Evolutionary conservation across 2,888 invertebrate genomes (phyloP).

Genomic region (Drosophila ustulata): DNA sequence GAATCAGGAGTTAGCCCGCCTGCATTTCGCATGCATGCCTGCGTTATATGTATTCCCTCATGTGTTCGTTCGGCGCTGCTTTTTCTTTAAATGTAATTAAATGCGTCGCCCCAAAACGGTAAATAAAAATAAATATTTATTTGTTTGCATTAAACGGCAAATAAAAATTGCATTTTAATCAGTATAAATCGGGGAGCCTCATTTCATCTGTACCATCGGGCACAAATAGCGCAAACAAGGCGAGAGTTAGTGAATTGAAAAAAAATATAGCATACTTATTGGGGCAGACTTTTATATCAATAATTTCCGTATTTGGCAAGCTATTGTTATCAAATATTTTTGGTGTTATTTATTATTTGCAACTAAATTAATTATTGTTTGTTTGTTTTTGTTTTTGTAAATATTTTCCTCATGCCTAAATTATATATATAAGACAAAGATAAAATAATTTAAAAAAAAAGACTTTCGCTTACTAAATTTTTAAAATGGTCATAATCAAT

Average conservation of each 20-base stretch:
- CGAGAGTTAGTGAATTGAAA: not conserved
- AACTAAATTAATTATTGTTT: too few relatives aligned
- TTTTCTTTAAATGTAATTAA: slow-evolving; percentile 59
- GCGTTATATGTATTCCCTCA: slow-evolving; percentile 16
- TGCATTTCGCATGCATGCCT: slow-evolving; percentile 69
- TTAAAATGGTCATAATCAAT: too few relatives aligned
- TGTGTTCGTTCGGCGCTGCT: slow-evolving; percentile 6
- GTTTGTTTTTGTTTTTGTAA: too few relatives aligned
- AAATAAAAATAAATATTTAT: slow-evolving; percentile 34
- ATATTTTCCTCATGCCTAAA: too few relatives aligned
- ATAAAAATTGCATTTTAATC: slow-evolving; percentile 55
- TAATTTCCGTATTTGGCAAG: too few relatives aligned
- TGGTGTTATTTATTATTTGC: not conserved
- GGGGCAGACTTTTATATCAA: not conserved
- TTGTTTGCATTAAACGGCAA: slow-evolving; percentile 45
- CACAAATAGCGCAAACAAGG: not conserved
- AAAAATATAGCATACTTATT: not conserved
- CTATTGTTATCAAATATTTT: too few relatives aligned
- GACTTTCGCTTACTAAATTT: too few relatives aligned
- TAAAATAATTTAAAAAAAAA: too few relatives aligned
- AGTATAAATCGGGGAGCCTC: slow-evolving; percentile 15
- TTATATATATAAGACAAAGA: too few relatives aligned
- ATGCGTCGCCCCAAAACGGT: slow-evolving; percentile 44
- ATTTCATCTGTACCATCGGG: slow-evolving; percentile 17
- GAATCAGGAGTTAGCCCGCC: slow-evolving; percentile 9